A percentile compares a stretch with the other conserved stretches of the same genome.
These are phyloP conservation scores for Halichondria panicea DNA, from an alignment of 37 sponge, comb jelly and placozoan species.

Conservation along the genomic window DNA sequence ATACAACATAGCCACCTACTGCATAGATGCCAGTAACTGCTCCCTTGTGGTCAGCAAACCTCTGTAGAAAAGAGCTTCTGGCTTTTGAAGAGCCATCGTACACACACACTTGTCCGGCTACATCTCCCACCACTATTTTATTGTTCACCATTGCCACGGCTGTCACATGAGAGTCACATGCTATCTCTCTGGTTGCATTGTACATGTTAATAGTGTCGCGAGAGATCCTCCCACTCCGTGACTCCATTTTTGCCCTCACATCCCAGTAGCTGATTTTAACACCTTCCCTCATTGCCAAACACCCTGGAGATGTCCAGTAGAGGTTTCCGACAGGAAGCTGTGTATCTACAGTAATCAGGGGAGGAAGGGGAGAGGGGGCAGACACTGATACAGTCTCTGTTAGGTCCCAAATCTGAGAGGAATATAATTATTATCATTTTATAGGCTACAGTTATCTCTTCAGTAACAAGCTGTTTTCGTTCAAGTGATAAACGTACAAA, in stretches of 20 bases:
- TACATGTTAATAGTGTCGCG: constrained; percentile 22
- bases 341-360: constrained; percentile 8
- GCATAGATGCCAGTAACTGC: constrained; percentile 55
- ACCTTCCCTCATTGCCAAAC: constrained; percentile 1
- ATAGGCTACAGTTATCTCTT: not conserved
- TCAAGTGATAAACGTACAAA: not conserved
- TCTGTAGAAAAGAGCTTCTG: not conserved
- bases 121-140: constrained; percentile 36
- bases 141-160: constrained; percentile 11
- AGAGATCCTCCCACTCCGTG: not conserved
- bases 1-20: constrained; percentile 24
- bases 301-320: constrained; percentile 11
- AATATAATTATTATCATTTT: not conserved
- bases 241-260: constrained; percentile 1
- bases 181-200: not conserved
- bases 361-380: constrained; percentile 15
- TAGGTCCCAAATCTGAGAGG: constrained; percentile 11
- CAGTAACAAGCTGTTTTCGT: not conserved
- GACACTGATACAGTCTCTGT: not conserved
- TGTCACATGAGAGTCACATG: not conserved
- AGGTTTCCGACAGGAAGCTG: not conserved
- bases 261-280: constrained; percentile 15
- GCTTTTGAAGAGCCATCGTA: not conserved
- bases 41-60: constrained; percentile 57
- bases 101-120: constrained; percentile 17